Base-by-base conservation (phyloP, 2,113 vertebrate species). In the Rhizomys pruinosus region DNA sequence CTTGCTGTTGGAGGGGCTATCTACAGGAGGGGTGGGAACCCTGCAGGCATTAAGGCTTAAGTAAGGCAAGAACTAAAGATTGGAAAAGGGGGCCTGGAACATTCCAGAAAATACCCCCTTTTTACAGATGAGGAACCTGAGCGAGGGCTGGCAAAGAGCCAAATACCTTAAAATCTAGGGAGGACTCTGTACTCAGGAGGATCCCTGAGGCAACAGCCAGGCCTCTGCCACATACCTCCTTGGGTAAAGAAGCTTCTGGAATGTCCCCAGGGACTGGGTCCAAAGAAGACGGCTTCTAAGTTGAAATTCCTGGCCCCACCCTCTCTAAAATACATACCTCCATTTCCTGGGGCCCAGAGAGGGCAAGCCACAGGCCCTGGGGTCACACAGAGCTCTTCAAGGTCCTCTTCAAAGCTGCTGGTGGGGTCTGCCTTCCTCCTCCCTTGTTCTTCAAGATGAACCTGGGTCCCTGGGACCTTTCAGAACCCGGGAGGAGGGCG, bases 291-390 rank as follows among this genome's bases (percentile, higher is more conserved):
- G n/a, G n/a, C 69, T 84, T 68, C 42, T 29, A 82, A 88, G 77
- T 66, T 90, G 27, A 29, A 93, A 87, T 95, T 94, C 96, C 73
- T 84, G 42, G 76, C 85, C 72, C 87, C 72, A 52, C 72, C 93
- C 74, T 8, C 15, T 12, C 12, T 71, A 80, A 39, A 37, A 68
- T 3, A 22, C 23, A 52, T 76, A 84, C 64, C 86, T 82, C 47
- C 78, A 82, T 84, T 64, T 92, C 79, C 84, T 4, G 3, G 76
- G 73, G n/a, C 22, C 59, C 84, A 52, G 59, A 71, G 79, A 47
- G 71, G 37, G 52, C 4, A 34, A 47, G 84, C 64, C 37, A 1
- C 61, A 22, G 27, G 73, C 63, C 22, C n/a, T 22, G 4, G 15
- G 27, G 66, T 84, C 91, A 80, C 73, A 23, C 5, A 66, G 42